These are phyloP conservation scores for Casuarius casuarius DNA, from an alignment of 2,113 vertebrate genomes.

Conservation along the genomic window DNA sequence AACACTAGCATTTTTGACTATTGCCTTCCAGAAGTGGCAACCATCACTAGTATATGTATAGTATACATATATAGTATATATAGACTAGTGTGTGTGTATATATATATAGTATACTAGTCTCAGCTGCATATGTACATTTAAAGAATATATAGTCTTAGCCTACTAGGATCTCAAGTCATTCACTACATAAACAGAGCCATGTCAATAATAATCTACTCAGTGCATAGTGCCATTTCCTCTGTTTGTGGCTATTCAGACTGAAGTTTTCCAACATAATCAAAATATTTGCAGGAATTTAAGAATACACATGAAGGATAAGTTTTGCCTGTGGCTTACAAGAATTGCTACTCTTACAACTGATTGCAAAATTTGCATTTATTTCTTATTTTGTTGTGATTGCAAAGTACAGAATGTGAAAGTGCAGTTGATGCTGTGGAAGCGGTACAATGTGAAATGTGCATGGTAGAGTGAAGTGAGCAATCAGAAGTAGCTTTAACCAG, in stretches of 20 bases:
- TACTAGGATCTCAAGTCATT: background rate
- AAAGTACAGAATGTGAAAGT: background rate
- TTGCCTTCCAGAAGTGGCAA: background rate
- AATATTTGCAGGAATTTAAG: background rate
- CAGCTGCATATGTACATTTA: background rate
- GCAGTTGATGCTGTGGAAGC: background rate
- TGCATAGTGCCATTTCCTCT: background rate
- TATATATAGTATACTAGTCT: too few relatives aligned
- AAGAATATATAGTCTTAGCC: background rate
- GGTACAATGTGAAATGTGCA: background rate
- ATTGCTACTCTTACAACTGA: background rate
- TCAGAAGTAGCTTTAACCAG: background rate
- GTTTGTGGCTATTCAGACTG: background rate
- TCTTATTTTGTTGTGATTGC: background rate
- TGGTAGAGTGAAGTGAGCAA: background rate
- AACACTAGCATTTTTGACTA: accelerated
- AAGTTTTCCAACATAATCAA: background rate
- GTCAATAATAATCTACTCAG: background rate
- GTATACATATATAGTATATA: too few relatives aligned
- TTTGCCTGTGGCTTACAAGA: background rate
- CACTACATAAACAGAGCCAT: background rate
- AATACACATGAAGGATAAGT: background rate
- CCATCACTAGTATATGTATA: accelerated
- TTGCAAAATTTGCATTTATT: background rate
- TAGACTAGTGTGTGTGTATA: too few relatives aligned